Percentiles rank a stretch among this genome's conserved stretches.
Evolutionary conservation across 1,140 invertebrate species (phyloP).

Genomic region (Drosophila sproati): DNA sequence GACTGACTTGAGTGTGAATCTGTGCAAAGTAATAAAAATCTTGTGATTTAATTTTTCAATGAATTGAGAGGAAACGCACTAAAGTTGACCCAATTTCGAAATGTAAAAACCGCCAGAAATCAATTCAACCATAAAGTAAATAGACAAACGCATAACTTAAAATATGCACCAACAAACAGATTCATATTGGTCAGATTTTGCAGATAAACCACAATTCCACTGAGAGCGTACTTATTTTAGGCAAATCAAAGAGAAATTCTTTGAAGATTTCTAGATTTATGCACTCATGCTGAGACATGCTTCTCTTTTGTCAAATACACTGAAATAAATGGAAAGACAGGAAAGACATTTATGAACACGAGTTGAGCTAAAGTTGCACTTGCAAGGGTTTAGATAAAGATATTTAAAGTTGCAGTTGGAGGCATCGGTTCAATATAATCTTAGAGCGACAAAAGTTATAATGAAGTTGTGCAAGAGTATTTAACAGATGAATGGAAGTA

Average conservation of each 20-base stretch:
- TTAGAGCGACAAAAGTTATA: too few species aligned
- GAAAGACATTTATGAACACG: too few species aligned
- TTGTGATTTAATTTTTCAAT: constrained; percentile 63
- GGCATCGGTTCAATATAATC: too few species aligned
- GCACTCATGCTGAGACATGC: neutral
- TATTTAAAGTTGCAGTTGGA: too few species aligned
- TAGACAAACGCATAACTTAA: constrained; percentile 24
- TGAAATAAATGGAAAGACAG: constrained; percentile 13
- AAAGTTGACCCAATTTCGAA: constrained; percentile 48
- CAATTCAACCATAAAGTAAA: constrained; percentile 64
- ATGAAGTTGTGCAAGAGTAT: too few species aligned
- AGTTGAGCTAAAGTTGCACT: too few species aligned
- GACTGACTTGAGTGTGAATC: constrained; percentile 14
- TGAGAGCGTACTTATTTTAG: constrained; percentile 68
- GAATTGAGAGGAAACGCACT: constrained; percentile 52
- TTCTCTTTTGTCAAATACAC: constrained; percentile 47
- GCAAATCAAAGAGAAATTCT: neutral
- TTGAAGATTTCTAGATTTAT: too few species aligned
- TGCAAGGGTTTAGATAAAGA: too few species aligned
- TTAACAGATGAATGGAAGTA: too few species aligned
- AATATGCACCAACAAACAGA: constrained; percentile 17
- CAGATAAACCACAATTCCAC: constrained; percentile 57
- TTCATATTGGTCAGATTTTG: constrained; percentile 36
- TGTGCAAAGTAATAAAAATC: constrained; percentile 46
- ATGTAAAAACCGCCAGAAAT: constrained; percentile 54